phyloP scores from a whole-genome alignment of 2,888 invertebrate genomes.

The Limnephilus marmoratus region DNA sequence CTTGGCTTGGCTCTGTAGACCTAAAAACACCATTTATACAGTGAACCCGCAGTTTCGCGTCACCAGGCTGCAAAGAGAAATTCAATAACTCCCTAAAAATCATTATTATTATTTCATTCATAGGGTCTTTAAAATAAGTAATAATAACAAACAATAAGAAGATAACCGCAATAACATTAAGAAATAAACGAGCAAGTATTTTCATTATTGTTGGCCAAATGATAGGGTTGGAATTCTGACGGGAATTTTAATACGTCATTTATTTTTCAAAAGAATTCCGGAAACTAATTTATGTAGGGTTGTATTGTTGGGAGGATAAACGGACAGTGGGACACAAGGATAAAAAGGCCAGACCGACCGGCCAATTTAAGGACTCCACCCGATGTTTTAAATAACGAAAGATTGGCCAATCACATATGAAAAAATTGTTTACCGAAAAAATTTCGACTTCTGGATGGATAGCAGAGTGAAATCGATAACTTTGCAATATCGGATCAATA shows the following conservation, averaged over 20 bases:
- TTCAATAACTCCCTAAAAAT: neutral
- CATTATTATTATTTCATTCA: neutral
- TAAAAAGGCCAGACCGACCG: neutral
- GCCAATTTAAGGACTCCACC: neutral
- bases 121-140: neutral
- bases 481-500: too few species aligned
- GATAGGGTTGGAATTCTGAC: neutral
- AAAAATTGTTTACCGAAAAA: neutral
- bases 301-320: neutral
- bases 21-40: too few species aligned
- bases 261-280: constrained; percentile 34
- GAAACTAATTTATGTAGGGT: constrained; percentile 15
- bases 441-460: neutral
- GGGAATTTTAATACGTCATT: constrained; percentile 16
- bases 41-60: too few species aligned
- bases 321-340: neutral
- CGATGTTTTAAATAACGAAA: neutral
- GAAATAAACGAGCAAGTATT: neutral
- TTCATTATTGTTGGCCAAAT: neutral
- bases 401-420: neutral
- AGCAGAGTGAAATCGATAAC: too few species aligned
- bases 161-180: neutral
- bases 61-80: too few species aligned
- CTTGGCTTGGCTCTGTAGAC: too few species aligned
- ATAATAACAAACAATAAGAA: neutral